Conservation (phyloP, 2,888 invertebrate genomes). For the Polymixis lichenea region DNA sequence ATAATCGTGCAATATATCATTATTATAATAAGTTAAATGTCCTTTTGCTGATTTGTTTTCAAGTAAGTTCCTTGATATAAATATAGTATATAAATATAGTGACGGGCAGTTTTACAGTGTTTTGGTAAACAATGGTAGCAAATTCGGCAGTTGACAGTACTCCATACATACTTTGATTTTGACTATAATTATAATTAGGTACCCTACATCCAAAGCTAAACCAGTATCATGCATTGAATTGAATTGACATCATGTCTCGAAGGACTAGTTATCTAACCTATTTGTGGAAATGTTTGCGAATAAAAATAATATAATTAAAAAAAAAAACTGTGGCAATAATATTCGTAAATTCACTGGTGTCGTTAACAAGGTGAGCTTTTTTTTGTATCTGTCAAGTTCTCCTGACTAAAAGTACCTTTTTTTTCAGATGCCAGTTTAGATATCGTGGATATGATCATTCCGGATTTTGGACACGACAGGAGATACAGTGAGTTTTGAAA, state of each 20-base stretch:
- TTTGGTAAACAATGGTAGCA: neutral
- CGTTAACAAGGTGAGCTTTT: constrained; percentile 22
- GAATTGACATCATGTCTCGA: neutral
- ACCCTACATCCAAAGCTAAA: neutral
- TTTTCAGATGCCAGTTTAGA: constrained; percentile 65
- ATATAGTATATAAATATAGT: neutral
- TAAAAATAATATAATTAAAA: neutral
- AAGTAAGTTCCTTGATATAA: neutral
- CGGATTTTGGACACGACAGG: neutral
- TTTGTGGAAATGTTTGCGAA: neutral
- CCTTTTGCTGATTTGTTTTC: neutral
- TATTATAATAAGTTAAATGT: neutral
- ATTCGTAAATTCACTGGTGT: constrained; percentile 42
- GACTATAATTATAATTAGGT: neutral
- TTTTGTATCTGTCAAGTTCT: neutral
- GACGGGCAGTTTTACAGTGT: neutral
- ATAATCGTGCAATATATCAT: neutral
- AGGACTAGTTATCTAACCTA: neutral
- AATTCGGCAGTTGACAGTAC: neutral
- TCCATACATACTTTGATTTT: neutral
- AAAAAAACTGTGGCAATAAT: constrained; percentile 16
- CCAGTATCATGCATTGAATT: no score
- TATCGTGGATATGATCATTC: neutral
- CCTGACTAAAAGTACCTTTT: constrained; percentile 1
- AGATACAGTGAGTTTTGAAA: constrained; percentile 30